phyloP scores from a whole-genome alignment of 2,888 invertebrate genomes.

The Chloromyia formosa region DNA sequence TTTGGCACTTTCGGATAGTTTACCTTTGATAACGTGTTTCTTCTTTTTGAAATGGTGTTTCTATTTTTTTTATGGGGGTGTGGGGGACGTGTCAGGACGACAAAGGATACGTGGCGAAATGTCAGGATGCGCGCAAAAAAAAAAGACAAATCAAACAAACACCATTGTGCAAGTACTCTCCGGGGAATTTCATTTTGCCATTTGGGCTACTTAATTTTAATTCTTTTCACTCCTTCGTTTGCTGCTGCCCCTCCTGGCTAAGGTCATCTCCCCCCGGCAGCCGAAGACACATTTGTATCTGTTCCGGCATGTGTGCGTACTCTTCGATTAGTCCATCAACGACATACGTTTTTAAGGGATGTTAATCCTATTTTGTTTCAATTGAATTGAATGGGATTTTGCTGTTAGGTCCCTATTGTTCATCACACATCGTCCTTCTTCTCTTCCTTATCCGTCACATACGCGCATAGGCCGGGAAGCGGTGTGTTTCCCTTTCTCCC shows the following conservation, averaged over 20 bases:
- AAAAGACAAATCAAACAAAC: too few species aligned
- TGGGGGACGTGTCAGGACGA: too few species aligned
- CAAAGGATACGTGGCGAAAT: too few species aligned
- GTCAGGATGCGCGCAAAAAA: too few species aligned
- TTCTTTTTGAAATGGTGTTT: too few species aligned
- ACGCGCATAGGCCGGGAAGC: too few species aligned
- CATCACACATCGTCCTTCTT: too few species aligned
- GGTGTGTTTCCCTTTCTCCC: neutral
- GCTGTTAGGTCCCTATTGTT: neutral
- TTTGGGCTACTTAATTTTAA: constrained; percentile 20
- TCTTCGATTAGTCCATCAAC: constrained; percentile 25
- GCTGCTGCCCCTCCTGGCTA: constrained; percentile 1
- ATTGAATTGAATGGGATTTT: constrained; percentile 30
- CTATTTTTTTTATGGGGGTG: too few species aligned
- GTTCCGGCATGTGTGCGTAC: constrained; percentile 7
- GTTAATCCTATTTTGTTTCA: constrained; percentile 37
- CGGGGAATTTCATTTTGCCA: constrained; percentile 18
- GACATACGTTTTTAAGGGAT: constrained; percentile 38
- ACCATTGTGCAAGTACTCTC: constrained; percentile 12
- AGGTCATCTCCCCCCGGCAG: too few species aligned
- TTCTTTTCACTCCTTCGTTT: neutral
- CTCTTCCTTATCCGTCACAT: too few species aligned
- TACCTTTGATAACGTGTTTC: too few species aligned
- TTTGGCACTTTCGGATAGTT: neutral
- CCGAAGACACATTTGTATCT: too few species aligned